Conservation (phyloP, 2,113 vertebrate genomes). For the Microtus pennsylvanicus region DNA sequence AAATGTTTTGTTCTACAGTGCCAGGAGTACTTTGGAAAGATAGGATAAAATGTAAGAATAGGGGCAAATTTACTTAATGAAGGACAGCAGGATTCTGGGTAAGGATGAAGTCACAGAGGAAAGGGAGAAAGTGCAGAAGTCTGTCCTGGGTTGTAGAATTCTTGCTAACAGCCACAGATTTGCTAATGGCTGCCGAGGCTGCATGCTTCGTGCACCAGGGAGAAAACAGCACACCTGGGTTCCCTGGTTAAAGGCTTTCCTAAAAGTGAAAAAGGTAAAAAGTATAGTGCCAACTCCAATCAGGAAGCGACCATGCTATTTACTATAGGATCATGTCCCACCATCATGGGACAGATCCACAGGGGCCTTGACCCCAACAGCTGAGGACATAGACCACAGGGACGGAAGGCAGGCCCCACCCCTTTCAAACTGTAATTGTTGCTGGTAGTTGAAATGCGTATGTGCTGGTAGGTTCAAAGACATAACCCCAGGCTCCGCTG, state of each 20-base stretch:
- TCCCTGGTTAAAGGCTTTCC: neutral
- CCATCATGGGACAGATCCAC: no score
- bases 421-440: accelerated
- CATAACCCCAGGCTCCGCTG: neutral
- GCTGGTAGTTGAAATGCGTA: accelerated
- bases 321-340: neutral
- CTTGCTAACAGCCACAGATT: neutral
- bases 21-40: neutral
- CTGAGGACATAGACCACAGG: neutral
- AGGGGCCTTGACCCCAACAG: no score
- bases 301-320: accelerated
- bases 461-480: accelerated
- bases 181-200: neutral
- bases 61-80: neutral
- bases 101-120: accelerated
- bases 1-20: neutral
- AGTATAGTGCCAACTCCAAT: neutral
- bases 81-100: neutral
- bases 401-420: accelerated
- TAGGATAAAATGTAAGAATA: accelerated
- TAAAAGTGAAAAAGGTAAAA: neutral
- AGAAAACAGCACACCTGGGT: neutral
- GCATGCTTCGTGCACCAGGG: neutral
- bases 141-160: no score
- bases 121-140: accelerated